Base-by-base conservation (phyloP, 2,797 vertebrate species). In the Falco berigora region DNA sequence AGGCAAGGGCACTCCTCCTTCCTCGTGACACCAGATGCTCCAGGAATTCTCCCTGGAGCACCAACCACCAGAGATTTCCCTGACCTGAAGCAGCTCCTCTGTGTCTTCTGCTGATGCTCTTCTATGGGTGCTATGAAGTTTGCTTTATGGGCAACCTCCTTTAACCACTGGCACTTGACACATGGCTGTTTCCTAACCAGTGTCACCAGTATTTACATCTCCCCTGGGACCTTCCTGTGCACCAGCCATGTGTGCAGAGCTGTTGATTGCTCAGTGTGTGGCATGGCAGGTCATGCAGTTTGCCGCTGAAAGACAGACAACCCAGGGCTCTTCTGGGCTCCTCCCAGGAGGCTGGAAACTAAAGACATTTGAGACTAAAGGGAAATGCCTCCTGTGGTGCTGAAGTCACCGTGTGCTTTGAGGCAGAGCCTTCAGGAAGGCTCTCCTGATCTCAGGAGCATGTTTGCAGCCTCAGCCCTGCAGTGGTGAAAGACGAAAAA, bases 21-120 rank as follows among this genome's bases (percentile, higher is more conserved):
- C 55, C 67, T 94, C 0, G 1, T 87, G 89, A 93, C 52, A 94
- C 71, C 86, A 96, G 78, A 96, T 95, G 75, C 84, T 76, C 74
- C 42, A 83, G 76, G 58, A 94, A 73, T 79, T 85, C 89, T 68
- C 28, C 61, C 58, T 47, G 84, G 78, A 79, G 59, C 71, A 82
- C 28, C 88, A 94, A 1, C 68, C 28, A 72, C 20, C 17, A 68
- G 50, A 73, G 42, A 21, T 55, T 82, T 77, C 46, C 32, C 30
- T 44, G 46, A 55, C 25, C 85, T 63, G 59, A 74, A 56, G 44
- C 23, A 88, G 40, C 10, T 94, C 59, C 72, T 73, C 84, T 14
- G 2, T 2, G 2, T 27, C 36, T 90, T 78, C 69, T 84, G n/a
- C 61, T 92, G 81, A 53, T 77, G 53, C 9, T 72, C 40, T 59